Evolutionary conservation across 1,140 invertebrate genomes (phyloP).

Genomic region (Lasaia peninsularis): DNA sequence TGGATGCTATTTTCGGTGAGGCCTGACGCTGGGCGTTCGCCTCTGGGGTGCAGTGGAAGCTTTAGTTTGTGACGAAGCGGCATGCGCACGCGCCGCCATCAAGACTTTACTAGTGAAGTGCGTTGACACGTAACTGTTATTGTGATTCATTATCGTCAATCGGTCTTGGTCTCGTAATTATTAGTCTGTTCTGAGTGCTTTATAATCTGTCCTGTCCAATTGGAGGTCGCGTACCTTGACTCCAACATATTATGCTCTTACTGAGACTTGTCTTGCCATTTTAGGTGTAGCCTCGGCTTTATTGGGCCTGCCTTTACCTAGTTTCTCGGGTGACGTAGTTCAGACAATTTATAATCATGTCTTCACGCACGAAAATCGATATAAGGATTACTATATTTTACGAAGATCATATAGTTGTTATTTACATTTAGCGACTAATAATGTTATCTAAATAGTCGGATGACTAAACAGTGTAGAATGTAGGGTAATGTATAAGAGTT

Average conservation of each 20-base stretch:
- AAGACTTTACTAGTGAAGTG: conserved; percentile 63
- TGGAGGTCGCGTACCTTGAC: conserved; percentile 67
- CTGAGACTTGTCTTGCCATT: conserved; percentile 62
- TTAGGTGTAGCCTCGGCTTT: conserved; percentile 57
- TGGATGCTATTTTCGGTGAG: conserved; percentile 68
- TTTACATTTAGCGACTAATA: conserved; percentile 51
- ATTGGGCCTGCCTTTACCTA: conserved; percentile 58
- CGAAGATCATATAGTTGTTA: conserved; percentile 71
- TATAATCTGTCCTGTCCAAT: conserved; percentile 43
- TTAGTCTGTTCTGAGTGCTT: conserved; percentile 62
- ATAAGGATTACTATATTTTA: conserved; percentile 79
- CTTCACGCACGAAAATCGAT: conserved; percentile 73
- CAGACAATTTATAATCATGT: conserved; percentile 54
- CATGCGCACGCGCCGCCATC: conserved; percentile 47
- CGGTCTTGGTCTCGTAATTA: conserved; percentile 44
- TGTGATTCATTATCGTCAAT: conserved; percentile 66
- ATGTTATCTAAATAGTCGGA: background rate
- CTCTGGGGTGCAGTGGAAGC: conserved; percentile 53
- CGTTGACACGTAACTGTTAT: conserved; percentile 71
- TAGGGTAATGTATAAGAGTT: conserved; percentile 15
- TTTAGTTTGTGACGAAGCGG: conserved; percentile 56
- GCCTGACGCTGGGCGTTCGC: conserved; percentile 50
- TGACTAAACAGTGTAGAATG: conserved; percentile 10
- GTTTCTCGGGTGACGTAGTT: conserved; percentile 51
- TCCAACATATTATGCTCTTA: conserved; percentile 55